Evolutionary conservation across 2,113 vertebrate genomes (phyloP), one percentile per base, ranked within the genome.

Genomic region (Eulacestoma nigropectus): DNA sequence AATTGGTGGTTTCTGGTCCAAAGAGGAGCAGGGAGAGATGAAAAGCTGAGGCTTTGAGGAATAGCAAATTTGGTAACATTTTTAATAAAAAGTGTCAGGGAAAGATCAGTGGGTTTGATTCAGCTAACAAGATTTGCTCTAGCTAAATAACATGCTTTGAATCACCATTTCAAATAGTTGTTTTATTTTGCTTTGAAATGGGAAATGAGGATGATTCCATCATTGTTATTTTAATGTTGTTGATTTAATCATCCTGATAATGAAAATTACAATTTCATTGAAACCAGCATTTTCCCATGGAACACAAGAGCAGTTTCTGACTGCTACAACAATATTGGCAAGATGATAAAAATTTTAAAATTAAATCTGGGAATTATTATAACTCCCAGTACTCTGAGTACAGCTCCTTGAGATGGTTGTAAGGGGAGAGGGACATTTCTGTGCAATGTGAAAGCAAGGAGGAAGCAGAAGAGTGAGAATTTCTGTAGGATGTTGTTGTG

Each of bases 401-500:
- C 30, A 47, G 63, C 27, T 88, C 41, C 76, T 77, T 56, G 78
- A 67, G 79, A 16, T 30, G 68, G 44, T 65, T 88, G 52, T 77
- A 67, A 67, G 88, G 56, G 39, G 35, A 85, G 55, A 63, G 56
- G 59, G 41, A 81, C 44, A 70, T 81, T 84, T 92, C 73, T 78
- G 82, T 67, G 73, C 44, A 33, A 59, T 75, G 44, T 75, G 73
- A 88, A 81, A 83, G 64, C 60, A 79, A 77, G 72, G 44, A 84
- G 72, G 86, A 93, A 90, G 92, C 83, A 94, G 75, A 41, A 92
- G 79, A 93, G 88, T 90, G 93, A 94, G 95, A 96, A 94, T 94
- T 96, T 83, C 87, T 0, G 68, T 83, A 68, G 96, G 96, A 81
- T 84, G 95, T 32, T 94, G 89, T 89, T 94, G 88, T 92, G 83